phyloP scores from a whole-genome alignment of 2,113 vertebrate species.

The Murina feae region DNA sequence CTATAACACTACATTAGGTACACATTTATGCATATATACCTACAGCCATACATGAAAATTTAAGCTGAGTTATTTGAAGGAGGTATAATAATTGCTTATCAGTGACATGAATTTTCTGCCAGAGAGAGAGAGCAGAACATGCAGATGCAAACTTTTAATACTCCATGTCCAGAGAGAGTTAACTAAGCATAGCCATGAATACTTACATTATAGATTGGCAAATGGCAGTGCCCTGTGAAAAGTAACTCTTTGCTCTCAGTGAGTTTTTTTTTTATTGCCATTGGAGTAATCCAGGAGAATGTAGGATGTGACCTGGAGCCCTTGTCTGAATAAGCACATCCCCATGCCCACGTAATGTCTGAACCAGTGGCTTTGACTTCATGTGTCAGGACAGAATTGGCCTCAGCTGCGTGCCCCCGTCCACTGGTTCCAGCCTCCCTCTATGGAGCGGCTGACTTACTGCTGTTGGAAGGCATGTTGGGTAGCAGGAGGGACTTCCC shows the following conservation, averaged over 20 bases:
- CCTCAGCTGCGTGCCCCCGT: not conserved
- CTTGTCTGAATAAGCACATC: constrained; percentile 41
- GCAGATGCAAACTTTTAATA: constrained; percentile 73
- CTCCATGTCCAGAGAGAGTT: constrained; percentile 56
- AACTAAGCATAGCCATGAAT: constrained; percentile 56
- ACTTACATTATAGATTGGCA: constrained; percentile 52
- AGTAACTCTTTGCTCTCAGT: constrained; percentile 51
- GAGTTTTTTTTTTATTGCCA: constrained; percentile 50
- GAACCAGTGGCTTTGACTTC: not conserved
- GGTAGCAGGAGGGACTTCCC: constrained; percentile 22
- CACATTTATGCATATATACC: not conserved
- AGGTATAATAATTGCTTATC: constrained; percentile 63
- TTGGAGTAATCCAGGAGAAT: not conserved
- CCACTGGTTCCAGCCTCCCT: not conserved
- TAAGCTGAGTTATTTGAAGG: constrained; percentile 59
- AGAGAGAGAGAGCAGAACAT: constrained; percentile 55
- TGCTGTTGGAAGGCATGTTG: not conserved
- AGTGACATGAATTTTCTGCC: constrained; percentile 45
- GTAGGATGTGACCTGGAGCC: constrained; percentile 46
- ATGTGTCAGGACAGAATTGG: not conserved
- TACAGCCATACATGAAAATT: not conserved
- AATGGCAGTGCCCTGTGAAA: not conserved
- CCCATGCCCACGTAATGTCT: not conserved
- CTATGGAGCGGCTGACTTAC: not conserved
- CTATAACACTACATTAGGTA: not conserved